phyloP scores from a whole-genome alignment of 2,113 vertebrate species.

The Atrichornis clamosus region DNA sequence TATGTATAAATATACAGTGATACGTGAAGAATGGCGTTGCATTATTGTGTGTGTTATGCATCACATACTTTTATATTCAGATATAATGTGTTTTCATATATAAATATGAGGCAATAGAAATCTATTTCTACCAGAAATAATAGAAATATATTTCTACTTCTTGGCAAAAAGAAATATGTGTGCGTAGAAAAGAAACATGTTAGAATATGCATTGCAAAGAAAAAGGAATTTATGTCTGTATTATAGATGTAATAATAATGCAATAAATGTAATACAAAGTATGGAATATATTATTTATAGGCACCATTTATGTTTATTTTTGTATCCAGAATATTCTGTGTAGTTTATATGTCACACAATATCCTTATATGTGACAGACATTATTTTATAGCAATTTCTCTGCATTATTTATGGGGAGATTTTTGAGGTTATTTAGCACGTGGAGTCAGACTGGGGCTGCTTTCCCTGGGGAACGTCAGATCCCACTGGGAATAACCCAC shows the following conservation, averaged over 20 bases:
- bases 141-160: neutral
- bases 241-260: neutral
- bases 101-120: neutral
- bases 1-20: neutral
- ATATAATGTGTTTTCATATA: neutral
- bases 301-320: neutral
- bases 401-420: neutral
- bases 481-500: neutral
- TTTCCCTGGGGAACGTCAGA: neutral
- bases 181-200: neutral
- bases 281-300: neutral
- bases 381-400: neutral
- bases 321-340: neutral
- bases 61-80: neutral
- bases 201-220: neutral
- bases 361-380: accelerated
- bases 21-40: neutral
- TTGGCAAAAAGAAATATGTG: neutral
- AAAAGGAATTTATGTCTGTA: neutral
- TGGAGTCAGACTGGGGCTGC: neutral
- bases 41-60: neutral
- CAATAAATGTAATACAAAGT: neutral
- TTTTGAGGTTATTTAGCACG: neutral
- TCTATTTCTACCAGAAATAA: neutral
- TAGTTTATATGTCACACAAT: accelerated